Evolutionary conservation across 2,113 vertebrate genomes (phyloP).

Genomic region (Meriones unguiculatus): DNA sequence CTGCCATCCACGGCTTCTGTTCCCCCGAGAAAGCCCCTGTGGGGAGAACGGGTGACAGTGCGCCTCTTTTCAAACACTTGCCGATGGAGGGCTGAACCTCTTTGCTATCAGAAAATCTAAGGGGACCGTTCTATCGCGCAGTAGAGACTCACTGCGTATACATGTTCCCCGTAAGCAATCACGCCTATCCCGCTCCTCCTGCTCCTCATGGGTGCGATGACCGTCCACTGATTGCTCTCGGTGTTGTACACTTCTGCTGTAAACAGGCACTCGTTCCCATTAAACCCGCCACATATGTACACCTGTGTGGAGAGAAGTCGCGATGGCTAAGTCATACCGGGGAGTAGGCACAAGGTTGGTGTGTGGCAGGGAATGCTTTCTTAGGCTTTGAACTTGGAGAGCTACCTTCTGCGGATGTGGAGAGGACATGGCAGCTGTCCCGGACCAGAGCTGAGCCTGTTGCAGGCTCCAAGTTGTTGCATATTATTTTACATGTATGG

Average conservation of each 20-base stretch:
- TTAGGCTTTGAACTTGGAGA: neutral
- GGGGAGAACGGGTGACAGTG: neutral
- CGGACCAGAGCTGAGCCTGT: neutral
- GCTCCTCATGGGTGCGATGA: conserved; percentile 89
- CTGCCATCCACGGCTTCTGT: neutral
- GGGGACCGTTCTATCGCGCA: neutral
- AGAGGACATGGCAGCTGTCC: neutral
- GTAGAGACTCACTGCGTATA: conserved; percentile 88
- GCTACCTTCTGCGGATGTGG: neutral
- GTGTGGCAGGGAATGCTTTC: neutral
- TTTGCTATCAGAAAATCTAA: neutral
- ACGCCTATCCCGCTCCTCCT: conserved; percentile 91
- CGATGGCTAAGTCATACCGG: neutral
- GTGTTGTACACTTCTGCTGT: conserved; percentile 90
- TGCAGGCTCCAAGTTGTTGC: neutral
- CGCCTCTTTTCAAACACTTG: neutral
- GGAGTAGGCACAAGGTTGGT: neutral
- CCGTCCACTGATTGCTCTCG: conserved; percentile 88
- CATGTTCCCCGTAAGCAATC: conserved; percentile 86
- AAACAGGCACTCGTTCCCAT: conserved; percentile 88
- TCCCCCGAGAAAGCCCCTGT: neutral
- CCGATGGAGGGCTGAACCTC: neutral
- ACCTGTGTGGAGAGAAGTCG: conserved; percentile 84
- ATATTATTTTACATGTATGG: neutral
- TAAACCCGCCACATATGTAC: conserved; percentile 95